These are phyloP conservation scores for Kryphioiulus occultus DNA, from an alignment of 2,888 invertebrate species.

Conservation along the genomic window DNA sequence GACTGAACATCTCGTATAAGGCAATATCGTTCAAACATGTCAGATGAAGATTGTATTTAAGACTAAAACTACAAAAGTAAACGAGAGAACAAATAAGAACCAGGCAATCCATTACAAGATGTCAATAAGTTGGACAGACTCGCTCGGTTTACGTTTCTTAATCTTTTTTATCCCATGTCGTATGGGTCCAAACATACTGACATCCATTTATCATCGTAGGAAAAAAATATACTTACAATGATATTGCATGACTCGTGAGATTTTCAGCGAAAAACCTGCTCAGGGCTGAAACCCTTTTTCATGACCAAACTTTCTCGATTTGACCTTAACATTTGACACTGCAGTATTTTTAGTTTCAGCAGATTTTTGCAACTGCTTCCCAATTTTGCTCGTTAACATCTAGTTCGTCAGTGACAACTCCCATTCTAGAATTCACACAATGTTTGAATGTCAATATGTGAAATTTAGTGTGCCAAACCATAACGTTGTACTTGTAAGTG, in stretches of 20 bases:
- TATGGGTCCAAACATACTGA: not conserved
- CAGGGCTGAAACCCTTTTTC: not conserved
- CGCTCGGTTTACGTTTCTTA: not conserved
- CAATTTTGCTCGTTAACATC: not conserved
- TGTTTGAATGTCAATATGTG: no score
- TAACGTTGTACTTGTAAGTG: no score
- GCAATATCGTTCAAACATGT: not conserved
- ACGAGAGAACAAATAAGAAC: not conserved
- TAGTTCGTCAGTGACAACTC: not conserved
- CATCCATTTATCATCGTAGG: not conserved
- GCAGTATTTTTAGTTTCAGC: not conserved
- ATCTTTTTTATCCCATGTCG: conserved; percentile 17
- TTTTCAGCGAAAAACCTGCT: not conserved
- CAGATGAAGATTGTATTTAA: not conserved
- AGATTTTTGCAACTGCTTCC: not conserved
- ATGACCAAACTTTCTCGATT: not conserved
- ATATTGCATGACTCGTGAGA: conserved; percentile 10
- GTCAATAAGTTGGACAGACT: conserved; percentile 16
- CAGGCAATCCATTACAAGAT: conserved; percentile 24
- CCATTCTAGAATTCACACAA: not conserved
- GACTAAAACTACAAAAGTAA: not conserved
- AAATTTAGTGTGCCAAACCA: no score
- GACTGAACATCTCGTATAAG: not conserved
- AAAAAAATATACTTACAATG: not conserved
- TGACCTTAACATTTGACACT: not conserved